A percentile compares a stretch with the other conserved stretches of the same genome.
These are phyloP conservation scores for Leucoraja erinaceus DNA, from an alignment of 2,113 vertebrate species.

Conservation along the genomic window DNA sequence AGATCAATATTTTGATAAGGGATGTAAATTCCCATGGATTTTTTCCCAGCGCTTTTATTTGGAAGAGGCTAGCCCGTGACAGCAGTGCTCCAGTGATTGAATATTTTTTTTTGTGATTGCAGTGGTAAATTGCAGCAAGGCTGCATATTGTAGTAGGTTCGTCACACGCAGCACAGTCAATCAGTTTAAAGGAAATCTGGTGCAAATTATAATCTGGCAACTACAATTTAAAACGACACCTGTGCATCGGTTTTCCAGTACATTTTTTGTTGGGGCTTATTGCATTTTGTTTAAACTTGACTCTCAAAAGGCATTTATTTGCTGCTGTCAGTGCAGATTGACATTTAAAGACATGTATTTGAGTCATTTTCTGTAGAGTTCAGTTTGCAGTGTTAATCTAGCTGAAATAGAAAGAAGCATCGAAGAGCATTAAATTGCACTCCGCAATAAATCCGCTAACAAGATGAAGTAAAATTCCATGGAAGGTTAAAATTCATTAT, in stretches of 20 bases:
- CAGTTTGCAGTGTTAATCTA: not conserved
- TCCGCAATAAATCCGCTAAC: not conserved
- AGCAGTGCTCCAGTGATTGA: slow-evolving; percentile 5
- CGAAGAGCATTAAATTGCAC: not conserved
- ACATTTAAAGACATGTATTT: slow-evolving; percentile 4
- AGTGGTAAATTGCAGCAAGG: not conserved
- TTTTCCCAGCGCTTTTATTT: not conserved
- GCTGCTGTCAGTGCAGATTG: not conserved
- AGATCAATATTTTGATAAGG: slow-evolving; percentile 18
- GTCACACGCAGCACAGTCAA: not conserved
- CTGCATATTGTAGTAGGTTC: not conserved
- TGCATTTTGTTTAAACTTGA: not conserved
- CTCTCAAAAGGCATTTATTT: slow-evolving; percentile 24
- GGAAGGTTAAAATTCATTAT: not conserved
- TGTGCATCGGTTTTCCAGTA: not conserved
- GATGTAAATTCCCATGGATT: slow-evolving; percentile 16
- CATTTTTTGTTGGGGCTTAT: not conserved
- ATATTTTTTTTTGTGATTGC: slow-evolving; percentile 11
- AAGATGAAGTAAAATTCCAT: not conserved
- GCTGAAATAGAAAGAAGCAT: not conserved
- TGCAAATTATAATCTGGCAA: not conserved
- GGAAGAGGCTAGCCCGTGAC: not conserved
- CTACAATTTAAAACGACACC: slow-evolving; percentile 4
- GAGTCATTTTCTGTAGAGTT: not conserved
- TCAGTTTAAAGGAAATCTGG: not conserved